A percentile compares a stretch with the other conserved stretches of the same genome.
Evolutionary conservation across 2,113 vertebrate species (phyloP).

Genomic region (Zapornia atra): DNA sequence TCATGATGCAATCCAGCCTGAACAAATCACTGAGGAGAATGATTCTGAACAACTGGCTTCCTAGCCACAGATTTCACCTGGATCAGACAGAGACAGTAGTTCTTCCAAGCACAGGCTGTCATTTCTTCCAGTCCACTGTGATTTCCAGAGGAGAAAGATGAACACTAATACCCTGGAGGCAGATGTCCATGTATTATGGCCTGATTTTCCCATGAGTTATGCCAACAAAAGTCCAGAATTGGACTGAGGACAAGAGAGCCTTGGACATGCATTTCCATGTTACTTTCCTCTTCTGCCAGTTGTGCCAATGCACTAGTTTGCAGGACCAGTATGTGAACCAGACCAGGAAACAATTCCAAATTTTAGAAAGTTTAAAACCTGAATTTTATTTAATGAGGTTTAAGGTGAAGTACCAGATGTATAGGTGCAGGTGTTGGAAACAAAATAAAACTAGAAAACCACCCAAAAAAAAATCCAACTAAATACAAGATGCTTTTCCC

Average conservation of each 20-base stretch:
- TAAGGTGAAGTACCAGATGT: background rate
- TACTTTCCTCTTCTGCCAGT: background rate
- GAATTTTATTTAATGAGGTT: background rate
- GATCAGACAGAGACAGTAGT: background rate
- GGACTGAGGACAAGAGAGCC: background rate
- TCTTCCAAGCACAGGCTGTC: background rate
- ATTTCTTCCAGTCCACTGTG: background rate
- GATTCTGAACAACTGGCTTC: background rate
- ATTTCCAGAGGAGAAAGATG: background rate
- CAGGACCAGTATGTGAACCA: background rate
- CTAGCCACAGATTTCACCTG: background rate
- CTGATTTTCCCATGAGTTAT: background rate
- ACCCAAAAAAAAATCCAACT: too few species aligned
- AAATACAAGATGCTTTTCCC: background rate
- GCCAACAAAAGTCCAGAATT: background rate
- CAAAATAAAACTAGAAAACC: background rate
- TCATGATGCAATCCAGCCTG: background rate
- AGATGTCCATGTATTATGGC: background rate
- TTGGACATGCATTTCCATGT: background rate
- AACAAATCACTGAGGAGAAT: background rate
- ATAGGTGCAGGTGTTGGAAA: background rate
- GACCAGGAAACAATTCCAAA: background rate
- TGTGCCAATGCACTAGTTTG: background rate
- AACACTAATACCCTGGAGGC: background rate
- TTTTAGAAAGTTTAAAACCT: background rate